Percentiles rank a stretch among this genome's conserved stretches.
phyloP scores from a whole-genome alignment of 2,797 vertebrate species.

The Rhinatrema bivittatum region DNA sequence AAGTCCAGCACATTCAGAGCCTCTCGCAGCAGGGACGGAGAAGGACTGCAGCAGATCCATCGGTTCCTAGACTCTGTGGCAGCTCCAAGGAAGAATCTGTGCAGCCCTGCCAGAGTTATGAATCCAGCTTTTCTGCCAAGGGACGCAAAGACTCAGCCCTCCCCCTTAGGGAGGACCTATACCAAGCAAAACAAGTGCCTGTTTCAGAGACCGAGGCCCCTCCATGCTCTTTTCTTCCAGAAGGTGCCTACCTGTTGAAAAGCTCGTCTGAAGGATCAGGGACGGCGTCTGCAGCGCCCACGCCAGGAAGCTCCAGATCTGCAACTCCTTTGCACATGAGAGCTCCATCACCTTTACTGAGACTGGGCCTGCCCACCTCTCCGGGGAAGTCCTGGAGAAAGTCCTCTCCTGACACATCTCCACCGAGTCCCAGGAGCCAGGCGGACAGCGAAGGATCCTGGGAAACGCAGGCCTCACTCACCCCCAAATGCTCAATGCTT shows the following conservation, averaged over 20 bases:
- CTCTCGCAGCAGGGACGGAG: not conserved
- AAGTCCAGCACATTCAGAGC: constrained; percentile 16
- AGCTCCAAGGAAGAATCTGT: not conserved
- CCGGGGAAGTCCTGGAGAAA: constrained; percentile 19
- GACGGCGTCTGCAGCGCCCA: not conserved
- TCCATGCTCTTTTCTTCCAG: too few species aligned
- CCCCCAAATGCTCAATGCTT: constrained; percentile 5
- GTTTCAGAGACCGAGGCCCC: not conserved
- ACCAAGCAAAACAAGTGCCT: not conserved
- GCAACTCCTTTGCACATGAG: not conserved
- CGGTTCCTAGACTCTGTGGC: not conserved
- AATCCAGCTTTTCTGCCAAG: too few species aligned
- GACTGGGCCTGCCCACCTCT: not conserved
- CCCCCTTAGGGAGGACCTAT: not conserved
- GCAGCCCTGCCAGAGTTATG: too few species aligned
- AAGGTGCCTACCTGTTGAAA: not conserved
- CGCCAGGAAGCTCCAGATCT: not conserved
- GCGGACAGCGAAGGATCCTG: constrained; percentile 3
- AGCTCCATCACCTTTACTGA: not conserved
- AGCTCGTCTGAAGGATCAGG: not conserved
- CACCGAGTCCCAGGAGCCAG: not conserved
- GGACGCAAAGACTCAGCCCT: not conserved
- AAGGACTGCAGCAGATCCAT: not conserved
- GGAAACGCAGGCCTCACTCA: not conserved
- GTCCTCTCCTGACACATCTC: constrained; percentile 5